Evolutionary conservation across 2,113 vertebrate species (phyloP), one percentile per base, ranked within the genome.

Genomic region (Apaloderma vittatum): DNA sequence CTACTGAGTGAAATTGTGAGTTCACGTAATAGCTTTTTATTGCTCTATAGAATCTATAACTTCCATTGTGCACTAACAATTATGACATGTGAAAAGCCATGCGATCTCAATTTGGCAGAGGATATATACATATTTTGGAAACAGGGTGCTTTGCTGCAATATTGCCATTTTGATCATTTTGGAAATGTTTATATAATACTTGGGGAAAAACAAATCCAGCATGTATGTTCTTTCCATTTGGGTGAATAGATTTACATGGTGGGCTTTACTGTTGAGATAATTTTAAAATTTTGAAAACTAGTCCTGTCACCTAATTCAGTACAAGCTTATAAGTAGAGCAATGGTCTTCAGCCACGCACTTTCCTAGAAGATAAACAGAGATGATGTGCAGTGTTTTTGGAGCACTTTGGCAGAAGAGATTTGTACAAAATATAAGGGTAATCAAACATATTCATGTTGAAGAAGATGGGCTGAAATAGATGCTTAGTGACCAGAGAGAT

Each of bases 201-300:
- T 29, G 15, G 21, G 54, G 4, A 15, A 43, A 54, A 70, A 49
- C 9, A 36, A 19, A 0, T 0, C 0, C 19, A 45, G 9, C 1
- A 8, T 37, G 2, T n/a, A 32, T 45, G 2, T 27, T 49, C 34
- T 79, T 75, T 65, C 8, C 2, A 22, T 5, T 46, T 29, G 4
- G 2, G 3, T 65, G 12, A 82, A 76, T 9, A 76, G 27, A 32
- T 19, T 78, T 59, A 12, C 3, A 16, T 27, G 6, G 2, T 58
- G 24, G 16, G 37, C 24, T 91, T 71, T 46, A 29, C 15, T 70
- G 4, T 15, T 70, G 30, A 58, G 13, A 61, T 24, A 2, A 3
- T 40, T 72, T 49, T 21, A 70, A 93, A 89, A 54, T 46, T n/a
- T 43, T 15, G 40, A 52, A 88, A 88, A 80, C 49, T 3, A 29